Percentiles rank a stretch among this genome's conserved stretches.
Conservation (phyloP, 2,888 invertebrate genomes). For the Smittia aterrima region DNA sequence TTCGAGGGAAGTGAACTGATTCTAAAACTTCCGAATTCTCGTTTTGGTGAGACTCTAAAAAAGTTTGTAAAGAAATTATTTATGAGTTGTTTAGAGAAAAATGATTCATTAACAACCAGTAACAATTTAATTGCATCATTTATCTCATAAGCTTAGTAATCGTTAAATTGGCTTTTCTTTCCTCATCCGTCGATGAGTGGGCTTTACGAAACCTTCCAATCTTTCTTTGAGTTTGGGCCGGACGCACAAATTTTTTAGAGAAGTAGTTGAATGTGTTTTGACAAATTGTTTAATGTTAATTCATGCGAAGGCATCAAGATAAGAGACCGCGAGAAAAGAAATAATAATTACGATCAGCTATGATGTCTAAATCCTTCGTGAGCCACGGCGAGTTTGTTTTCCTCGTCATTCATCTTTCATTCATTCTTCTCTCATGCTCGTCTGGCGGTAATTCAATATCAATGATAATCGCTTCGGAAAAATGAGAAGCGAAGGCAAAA, state of each 20-base stretch:
- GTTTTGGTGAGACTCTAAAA: too few species aligned
- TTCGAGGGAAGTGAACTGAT: not conserved
- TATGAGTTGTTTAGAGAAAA: not conserved
- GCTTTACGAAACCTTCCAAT: not conserved
- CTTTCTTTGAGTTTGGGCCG: not conserved
- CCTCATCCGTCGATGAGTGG: not conserved
- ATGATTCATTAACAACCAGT: slow-evolving; percentile 9
- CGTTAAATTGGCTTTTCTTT: not conserved
- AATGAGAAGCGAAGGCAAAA: too few species aligned
- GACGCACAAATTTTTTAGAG: too few species aligned
- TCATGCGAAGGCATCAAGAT: not conserved
- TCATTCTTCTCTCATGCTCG: too few species aligned
- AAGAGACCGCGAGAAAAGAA: too few species aligned
- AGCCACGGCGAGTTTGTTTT: too few species aligned
- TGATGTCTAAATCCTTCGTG: too few species aligned
- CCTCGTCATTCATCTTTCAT: too few species aligned
- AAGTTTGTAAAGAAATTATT: not conserved
- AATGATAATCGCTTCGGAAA: too few species aligned
- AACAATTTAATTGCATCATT: not conserved
- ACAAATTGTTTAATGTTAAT: not conserved
- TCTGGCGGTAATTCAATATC: too few species aligned
- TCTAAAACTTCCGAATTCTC: too few species aligned
- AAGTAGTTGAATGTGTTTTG: not conserved
- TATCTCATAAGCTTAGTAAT: not conserved
- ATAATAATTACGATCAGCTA: too few species aligned